phyloP scores from a whole-genome alignment of 2,888 invertebrate species.

The Dryocosmus kuriphilus region DNA sequence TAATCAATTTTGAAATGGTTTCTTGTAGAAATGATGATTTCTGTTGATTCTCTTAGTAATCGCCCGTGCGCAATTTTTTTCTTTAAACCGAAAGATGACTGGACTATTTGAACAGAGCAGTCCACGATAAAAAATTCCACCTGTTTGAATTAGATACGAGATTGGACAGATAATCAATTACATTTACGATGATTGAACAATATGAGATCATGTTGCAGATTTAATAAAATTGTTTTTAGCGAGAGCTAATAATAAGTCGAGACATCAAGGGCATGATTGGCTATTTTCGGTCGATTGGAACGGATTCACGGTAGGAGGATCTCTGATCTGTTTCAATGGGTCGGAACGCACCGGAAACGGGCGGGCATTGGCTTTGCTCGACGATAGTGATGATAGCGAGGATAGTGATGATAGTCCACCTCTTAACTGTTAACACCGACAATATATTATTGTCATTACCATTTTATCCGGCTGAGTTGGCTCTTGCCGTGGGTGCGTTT shows the following conservation, averaged over 20 bases:
- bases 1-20: too few relatives aligned
- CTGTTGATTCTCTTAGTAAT: too few relatives aligned
- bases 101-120: not conserved
- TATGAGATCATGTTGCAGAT: not conserved
- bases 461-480: conserved; percentile 21
- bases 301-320: conserved; percentile 35
- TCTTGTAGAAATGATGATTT: too few relatives aligned
- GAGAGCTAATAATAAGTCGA: not conserved
- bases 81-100: not conserved
- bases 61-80: not conserved
- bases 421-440: conserved; percentile 7
- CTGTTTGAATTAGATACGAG: not conserved
- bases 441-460: conserved; percentile 34
- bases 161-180: not conserved
- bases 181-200: not conserved
- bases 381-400: conserved; percentile 13
- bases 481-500: conserved; percentile 21
- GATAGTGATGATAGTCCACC: conserved; percentile 22
- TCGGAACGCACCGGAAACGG: conserved; percentile 30
- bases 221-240: conserved; percentile 1
- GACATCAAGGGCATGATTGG: conserved; percentile 9
- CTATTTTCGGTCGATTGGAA: conserved; percentile 12
- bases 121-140: not conserved
- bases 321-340: conserved; percentile 35
- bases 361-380: conserved; percentile 27